Base-by-base conservation (phyloP, 2,113 vertebrate genomes). In the Megaleporinus macrocephalus region DNA sequence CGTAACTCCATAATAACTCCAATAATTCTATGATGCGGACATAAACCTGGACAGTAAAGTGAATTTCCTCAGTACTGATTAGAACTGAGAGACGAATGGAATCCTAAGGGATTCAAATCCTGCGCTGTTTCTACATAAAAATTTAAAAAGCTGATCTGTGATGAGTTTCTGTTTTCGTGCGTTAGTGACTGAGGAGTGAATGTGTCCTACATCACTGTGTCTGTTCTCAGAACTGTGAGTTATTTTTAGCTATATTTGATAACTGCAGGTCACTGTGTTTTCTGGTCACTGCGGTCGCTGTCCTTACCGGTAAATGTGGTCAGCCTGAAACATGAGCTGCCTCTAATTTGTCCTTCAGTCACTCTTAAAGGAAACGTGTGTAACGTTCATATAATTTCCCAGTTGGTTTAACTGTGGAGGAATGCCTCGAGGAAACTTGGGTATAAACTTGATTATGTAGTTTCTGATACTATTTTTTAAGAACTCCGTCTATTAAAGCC, bases 271-370 rank as follows among this genome's bases (percentile, higher is more conserved):
- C 33, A 27, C 59, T 13, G 57, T 27, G 10, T 36, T 44, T 76
- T 62, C 73, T 76, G 57, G 33, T 76, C 73, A 22, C 73, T 76
- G 73, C 44, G 57, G 74, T 76, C 59, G 26, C 57, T 49, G 59
- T 47, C 36, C 49, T 57, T 57, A 57, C 59, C 74, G 36, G 74
- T 76, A 76, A 76, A 63, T 26, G 36, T 26, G 30, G 59, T 76
- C 24, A 24, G 57, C 20, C 74, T 78, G 76, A 78, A 78, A 78
- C 76, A 10, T 10, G 47, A 78, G 63, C 76, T n/a, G n/a, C 62
- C 14, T 36, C 76, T 30, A 41, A 66, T 29, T 66, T 62, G 27
- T 24, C 76, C 76, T 68, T 63, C 36, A 10, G 1, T 63, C 24
- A 47, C 33, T 36, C 15, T 29, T 5, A 29, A 20, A 63, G 59